phyloP scores from a whole-genome alignment of 2,797 vertebrate species.

The Microtus obscurus region DNA sequence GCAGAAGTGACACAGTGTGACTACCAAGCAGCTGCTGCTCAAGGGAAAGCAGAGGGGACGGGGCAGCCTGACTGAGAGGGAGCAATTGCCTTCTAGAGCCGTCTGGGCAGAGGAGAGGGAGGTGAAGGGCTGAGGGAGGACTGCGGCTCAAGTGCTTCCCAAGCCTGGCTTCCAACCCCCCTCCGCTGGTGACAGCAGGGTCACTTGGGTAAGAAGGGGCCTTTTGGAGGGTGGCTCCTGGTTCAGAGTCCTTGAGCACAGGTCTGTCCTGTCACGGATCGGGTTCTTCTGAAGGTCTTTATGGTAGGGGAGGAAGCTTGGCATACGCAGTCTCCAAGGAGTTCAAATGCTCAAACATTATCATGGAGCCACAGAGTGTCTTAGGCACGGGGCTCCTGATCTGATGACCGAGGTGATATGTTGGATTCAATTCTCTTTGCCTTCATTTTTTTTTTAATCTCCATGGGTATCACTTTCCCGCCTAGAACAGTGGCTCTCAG shows the following conservation, averaged over 20 bases:
- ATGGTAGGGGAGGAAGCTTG: neutral
- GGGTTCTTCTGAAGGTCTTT: neutral
- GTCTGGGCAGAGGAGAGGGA: neutral
- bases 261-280: neutral
- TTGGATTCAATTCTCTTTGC: constrained; percentile 46
- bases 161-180: neutral
- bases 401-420: constrained; percentile 4
- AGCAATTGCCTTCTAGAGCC: neutral
- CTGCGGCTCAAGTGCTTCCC: neutral
- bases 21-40: constrained; percentile 63
- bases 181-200: neutral
- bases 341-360: neutral
- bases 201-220: neutral
- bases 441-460: constrained; percentile 8
- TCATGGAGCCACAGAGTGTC: rapidly evolving
- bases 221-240: neutral
- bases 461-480: neutral
- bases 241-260: neutral
- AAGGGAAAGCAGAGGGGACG: neutral
- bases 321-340: neutral
- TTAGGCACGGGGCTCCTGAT: neutral
- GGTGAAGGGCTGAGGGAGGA: neutral
- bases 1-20: neutral
- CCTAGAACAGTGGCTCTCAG: neutral
- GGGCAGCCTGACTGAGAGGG: neutral